Evolutionary conservation across 2,888 invertebrate genomes (phyloP).

Genomic region (Imbricaverruca yamaguchii): DNA sequence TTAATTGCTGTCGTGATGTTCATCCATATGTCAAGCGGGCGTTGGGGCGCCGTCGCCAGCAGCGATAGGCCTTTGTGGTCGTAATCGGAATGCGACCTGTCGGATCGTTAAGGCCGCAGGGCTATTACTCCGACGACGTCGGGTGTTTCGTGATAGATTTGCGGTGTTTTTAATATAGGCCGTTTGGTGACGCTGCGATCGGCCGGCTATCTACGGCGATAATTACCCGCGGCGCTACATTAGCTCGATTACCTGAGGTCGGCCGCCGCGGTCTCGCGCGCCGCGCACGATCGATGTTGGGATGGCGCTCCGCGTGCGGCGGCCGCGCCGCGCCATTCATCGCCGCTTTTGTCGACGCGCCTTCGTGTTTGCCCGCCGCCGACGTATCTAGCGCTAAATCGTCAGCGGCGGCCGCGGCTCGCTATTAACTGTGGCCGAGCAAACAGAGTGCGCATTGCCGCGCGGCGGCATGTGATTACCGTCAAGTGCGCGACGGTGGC

Average conservation of each 20-base stretch:
- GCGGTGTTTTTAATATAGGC: neutral
- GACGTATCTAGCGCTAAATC: constrained; percentile 18
- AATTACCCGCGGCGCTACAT: neutral
- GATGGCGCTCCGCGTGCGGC: neutral
- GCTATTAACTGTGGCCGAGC: neutral
- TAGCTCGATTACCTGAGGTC: neutral
- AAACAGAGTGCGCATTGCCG: neutral
- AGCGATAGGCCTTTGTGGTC: neutral
- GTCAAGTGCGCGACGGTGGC: neutral
- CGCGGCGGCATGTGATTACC: neutral
- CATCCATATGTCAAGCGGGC: neutral
- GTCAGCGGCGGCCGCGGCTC: neutral
- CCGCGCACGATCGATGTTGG: neutral
- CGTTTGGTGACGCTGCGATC: neutral
- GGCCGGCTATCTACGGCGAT: neutral
- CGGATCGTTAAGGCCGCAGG: neutral
- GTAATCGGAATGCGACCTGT: neutral
- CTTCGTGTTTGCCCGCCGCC: neutral
- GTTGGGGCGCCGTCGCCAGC: neutral
- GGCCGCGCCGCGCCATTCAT: constrained; percentile 2
- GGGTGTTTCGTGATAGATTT: neutral
- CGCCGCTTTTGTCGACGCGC: constrained; percentile 5
- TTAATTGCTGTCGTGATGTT: neutral
- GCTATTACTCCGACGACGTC: neutral
- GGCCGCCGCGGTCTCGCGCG: neutral